phyloP scores from a whole-genome alignment of 1,140 invertebrate species.

The Rhopalosiphum maidis region DNA sequence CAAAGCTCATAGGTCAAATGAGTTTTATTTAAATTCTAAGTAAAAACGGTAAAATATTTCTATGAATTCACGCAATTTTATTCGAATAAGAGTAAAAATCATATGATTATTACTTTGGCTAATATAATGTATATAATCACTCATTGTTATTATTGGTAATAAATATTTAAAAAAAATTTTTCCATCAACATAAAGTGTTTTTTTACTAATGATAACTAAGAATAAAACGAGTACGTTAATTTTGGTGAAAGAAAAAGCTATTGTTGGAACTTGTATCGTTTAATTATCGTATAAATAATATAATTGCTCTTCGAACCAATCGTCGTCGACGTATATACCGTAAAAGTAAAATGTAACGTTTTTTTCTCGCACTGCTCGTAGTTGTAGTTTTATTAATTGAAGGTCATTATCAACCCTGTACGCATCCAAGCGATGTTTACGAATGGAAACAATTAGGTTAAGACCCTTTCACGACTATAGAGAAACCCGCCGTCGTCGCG shows the following conservation, averaged over 20 bases:
- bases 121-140: background rate
- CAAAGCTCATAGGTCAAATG: background rate
- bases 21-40: background rate
- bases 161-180: background rate
- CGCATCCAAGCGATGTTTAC: conserved; percentile 12
- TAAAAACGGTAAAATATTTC: conserved; percentile 7
- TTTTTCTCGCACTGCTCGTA: background rate
- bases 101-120: background rate
- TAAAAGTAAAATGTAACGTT: conserved; percentile 34
- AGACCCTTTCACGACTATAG: conserved; percentile 45
- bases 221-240: background rate
- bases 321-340: background rate
- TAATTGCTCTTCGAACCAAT: background rate
- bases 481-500: conserved; percentile 22
- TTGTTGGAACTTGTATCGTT: background rate
- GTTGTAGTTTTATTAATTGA: conserved; percentile 2
- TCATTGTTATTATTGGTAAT: background rate
- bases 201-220: background rate
- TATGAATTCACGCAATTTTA: background rate
- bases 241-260: background rate
- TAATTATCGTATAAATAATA: conserved; percentile 12
- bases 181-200: background rate
- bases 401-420: conserved; percentile 49
- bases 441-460: conserved; percentile 53
- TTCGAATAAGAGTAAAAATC: background rate